Evolutionary conservation across 1,140 invertebrate species (phyloP), one percentile per base, ranked within the genome.

Genomic region (Saccostrea cuccullata): DNA sequence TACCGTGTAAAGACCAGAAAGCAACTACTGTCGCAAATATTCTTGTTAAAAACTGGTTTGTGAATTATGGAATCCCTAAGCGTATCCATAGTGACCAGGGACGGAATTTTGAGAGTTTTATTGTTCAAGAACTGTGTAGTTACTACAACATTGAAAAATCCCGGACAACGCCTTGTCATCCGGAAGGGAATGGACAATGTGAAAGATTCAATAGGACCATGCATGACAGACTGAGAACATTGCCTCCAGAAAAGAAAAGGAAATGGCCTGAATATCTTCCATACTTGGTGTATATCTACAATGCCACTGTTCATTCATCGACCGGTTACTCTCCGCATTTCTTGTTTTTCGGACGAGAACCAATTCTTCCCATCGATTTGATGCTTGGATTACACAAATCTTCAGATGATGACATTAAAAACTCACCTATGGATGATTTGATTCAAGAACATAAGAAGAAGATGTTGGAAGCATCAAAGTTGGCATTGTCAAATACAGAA

Each of bases 51-150:
- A 89, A 36, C n/a, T 89, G 73, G 85, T 83, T 91, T 60, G 47
- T 67, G 5, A 55, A 36, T 20, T 91, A 73, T 58, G 89, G 90
- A 26, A 77, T 90, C 17, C 88, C 88, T 23, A 58, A 84, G 23
- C 56, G 87, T 13, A 56, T 92, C 17, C 91, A 90, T 70, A 89
- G 86, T 23, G 94, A 95, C 90, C 93, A 95, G 86, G 95, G 94
- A 40, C 40, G 82, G 11, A 86, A 92, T 47, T 92, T 92, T 82
- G 86, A 91, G 82, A 70, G 83, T 58, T 9, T 82, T n/a, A 58
- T 93, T 9, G 70, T 92, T 30, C 30, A 67, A 9, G 84, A 91
- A 82, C 30, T 93, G 20, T 91, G 91, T 67, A 67, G 85, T 40
- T 30, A 87, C 1, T 83, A 87, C 15, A 56, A 86, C 26, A 90